Base-by-base conservation (phyloP, 2,888 invertebrate species). In the Antitype chi region DNA sequence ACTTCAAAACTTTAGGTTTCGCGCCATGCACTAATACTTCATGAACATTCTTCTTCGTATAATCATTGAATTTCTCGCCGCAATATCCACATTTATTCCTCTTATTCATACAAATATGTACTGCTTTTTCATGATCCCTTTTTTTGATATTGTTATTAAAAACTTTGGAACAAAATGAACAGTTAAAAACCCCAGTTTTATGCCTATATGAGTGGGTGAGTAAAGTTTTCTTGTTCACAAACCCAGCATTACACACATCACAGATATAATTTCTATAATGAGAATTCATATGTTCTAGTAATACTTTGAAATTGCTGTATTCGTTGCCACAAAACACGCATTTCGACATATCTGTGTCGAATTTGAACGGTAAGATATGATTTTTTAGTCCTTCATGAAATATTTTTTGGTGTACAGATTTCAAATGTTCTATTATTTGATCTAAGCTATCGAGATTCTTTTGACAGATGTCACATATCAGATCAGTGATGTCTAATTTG, bases 241-340 rank as follows among this genome's bases (percentile, higher is more conserved):
- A 93, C 0, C 96, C 96, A n/a, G 95, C 94, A 2, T 94, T 93
- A 79, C 97, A 97, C 0, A 95, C 91, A 43, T 96, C 95, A 80
- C 97, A 97, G 17, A 95, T 93, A 81, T 95, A 95, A 90, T 97
- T 95, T 52, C 91, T 90, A 47, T 88, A 95, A 76, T 95, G 95
- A 0, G 86, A 84, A 59, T 93, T 94, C 95, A 95, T 95, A 53
- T 94, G 94, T 63, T 92, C 92, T 3, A 92, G 70, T 11, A 94
- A 78, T 0, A 92, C 88, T 88, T 93, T 92, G 72, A 93, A 94
- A 70, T 92, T 93, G 9, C 90, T 91, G 47, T 89, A 92, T 28
- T 84, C 82, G 5, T 85, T 88, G 0, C 68, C 73, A 80, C 93
- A 93, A 15, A 90, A 55, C 0, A 87, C 88, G 32, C 94, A 94